These are phyloP conservation scores for Chromoteleia sp. DNA, from an alignment of 2,888 invertebrate species.

Conservation along the genomic window DNA sequence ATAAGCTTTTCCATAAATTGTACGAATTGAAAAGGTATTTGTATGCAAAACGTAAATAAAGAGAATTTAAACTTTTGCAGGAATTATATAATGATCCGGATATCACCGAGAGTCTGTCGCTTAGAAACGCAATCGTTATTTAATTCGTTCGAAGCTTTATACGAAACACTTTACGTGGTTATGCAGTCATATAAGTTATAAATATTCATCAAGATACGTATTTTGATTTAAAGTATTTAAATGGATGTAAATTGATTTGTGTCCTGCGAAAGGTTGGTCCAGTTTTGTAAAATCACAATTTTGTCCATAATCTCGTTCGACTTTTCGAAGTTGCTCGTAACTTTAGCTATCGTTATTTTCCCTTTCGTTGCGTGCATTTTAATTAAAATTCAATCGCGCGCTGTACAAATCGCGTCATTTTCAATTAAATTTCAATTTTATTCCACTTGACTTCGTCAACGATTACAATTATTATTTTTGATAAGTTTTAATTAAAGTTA, in stretches of 20 bases:
- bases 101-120: background rate
- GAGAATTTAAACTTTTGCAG: too few species aligned
- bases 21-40: too few species aligned
- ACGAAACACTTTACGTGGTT: conserved; percentile 6
- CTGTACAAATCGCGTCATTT: background rate
- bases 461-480: conserved; percentile 44
- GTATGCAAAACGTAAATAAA: background rate
- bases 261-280: background rate
- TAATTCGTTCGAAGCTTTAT: conserved; percentile 1
- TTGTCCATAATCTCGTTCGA: background rate
- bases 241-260: conserved; percentile 23
- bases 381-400: conserved; percentile 26
- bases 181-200: conserved; percentile 19
- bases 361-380: conserved; percentile 1
- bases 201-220: conserved; percentile 25
- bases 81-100: background rate
- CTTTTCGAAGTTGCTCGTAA: conserved; percentile 12
- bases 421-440: conserved; percentile 20
- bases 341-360: conserved; percentile 14
- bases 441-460: background rate
- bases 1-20: background rate
- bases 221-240: conserved; percentile 24
- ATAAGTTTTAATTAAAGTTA: conserved; percentile 43
- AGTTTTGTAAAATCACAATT: background rate
- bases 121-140: conserved; percentile 1